Evolutionary conservation across 2,888 invertebrate genomes (phyloP), one percentile per base, ranked within the genome.

Genomic region (Dynastes hyllus): DNA sequence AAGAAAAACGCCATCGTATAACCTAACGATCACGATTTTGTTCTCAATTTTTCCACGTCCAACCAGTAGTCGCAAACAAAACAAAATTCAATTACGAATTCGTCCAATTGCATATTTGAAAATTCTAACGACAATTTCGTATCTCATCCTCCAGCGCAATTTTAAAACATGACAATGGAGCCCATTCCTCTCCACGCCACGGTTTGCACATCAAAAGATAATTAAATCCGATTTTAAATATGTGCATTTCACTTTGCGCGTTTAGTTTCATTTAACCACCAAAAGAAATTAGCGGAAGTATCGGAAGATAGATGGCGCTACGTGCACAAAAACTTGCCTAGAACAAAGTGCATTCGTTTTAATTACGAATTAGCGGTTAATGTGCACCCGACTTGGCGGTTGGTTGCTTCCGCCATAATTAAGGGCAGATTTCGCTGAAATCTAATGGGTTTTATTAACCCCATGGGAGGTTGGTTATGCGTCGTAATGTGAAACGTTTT

Each of bases 341-440:
- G 8, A 50, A 50, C 50, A 50, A 16, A 27, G 16, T 69, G 67
- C 50, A 69, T 69, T 45, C 29, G 67, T 69, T 69, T 69, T 69
- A 69, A 69, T 69, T 69, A 69, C 27, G 61, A 61, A 61, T 61
- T 61, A 61, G 50, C 45, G 50, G 50, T 50, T 45, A 50, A 22
- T 22, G 27, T 27, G 50, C 67, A 2, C n/a, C 16, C 9, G 13
- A 27, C 50, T 11, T 37, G 13, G 22, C 50, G 29, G 50, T 27
- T 22, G 27, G 16, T 1, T 22, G 45, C 27, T 50, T 22, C 11
- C 22, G 27, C 22, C 27, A 50, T 69, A 69, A 69, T 69, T 50
- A 8, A 69, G 16, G 13, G 67, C 9, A 45, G 29, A 50, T 69
- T 69, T 69, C 45, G 22, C 11, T 2, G 22, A 50, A 11, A 45